A percentile compares a stretch with the other conserved stretches of the same genome.
phyloP scores from a whole-genome alignment of 2,888 invertebrate species.

The Pristionchus entomophagus region DNA sequence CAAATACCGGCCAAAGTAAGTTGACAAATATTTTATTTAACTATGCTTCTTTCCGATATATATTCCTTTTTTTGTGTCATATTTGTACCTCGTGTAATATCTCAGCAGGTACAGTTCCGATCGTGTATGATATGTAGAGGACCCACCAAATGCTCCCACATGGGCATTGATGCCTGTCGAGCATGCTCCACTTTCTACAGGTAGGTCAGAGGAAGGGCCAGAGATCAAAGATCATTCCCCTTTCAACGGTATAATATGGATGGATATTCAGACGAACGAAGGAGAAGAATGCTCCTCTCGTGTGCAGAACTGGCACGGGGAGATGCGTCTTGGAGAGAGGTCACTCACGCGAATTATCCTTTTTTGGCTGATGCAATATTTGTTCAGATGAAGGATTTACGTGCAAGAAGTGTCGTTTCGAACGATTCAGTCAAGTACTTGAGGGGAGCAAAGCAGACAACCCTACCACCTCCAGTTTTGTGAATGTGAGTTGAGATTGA shows the following conservation, averaged over 20 bases:
- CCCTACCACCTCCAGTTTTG: conserved; percentile 2
- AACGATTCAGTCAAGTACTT: background rate
- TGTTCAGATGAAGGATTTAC: conserved; percentile 36
- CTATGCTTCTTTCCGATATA: too few species aligned
- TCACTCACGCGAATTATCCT: background rate
- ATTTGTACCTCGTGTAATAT: background rate
- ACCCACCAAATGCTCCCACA: conserved; percentile 22
- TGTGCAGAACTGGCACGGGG: conserved; percentile 31
- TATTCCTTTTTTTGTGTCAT: background rate
- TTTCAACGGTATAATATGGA: too few species aligned
- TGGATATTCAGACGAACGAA: conserved; percentile 6
- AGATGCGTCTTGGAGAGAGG: conserved; percentile 17
- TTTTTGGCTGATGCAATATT: background rate
- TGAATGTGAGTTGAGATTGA: background rate
- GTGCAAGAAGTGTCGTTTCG: conserved; percentile 33
- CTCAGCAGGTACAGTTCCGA: background rate
- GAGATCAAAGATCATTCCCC: background rate
- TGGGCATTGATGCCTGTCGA: conserved; percentile 43
- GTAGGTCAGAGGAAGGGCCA: background rate
- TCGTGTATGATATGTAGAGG: conserved; percentile 38
- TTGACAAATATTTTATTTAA: background rate
- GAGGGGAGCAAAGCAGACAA: conserved; percentile 27
- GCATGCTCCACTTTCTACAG: conserved; percentile 42
- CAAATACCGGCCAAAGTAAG: background rate
- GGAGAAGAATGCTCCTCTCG: background rate